phyloP scores from a whole-genome alignment of 2,888 invertebrate species.

The Mimachlamys varia region DNA sequence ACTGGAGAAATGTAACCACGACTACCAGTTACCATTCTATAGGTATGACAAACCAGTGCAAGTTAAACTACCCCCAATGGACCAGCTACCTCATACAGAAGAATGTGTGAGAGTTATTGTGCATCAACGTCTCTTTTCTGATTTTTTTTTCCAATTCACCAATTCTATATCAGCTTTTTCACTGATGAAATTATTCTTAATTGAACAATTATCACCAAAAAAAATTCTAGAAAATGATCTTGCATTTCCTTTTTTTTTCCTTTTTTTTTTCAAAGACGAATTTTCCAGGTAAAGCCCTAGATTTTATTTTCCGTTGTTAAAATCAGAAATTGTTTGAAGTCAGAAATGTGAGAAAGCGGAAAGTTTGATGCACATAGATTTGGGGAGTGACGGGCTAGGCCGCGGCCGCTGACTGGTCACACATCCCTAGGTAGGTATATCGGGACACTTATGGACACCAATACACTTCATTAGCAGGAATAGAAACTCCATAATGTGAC shows the following conservation, averaged over 20 bases:
- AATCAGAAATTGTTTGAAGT: no score
- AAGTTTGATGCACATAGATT: background rate
- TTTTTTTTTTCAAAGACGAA: background rate
- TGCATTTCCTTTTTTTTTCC: background rate
- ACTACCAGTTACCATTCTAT: background rate
- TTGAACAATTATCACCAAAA: no score
- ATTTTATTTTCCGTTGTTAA: no score
- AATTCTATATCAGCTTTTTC: background rate
- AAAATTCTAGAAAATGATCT: no score
- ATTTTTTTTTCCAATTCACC: background rate
- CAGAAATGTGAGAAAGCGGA: background rate
- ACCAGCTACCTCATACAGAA: background rate
- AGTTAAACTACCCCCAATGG: background rate
- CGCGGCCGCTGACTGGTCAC: background rate
- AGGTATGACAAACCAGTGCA: conserved; percentile 20
- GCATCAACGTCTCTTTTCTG: background rate
- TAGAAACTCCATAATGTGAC: background rate
- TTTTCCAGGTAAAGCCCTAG: background rate
- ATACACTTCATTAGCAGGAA: background rate
- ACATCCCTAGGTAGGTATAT: background rate
- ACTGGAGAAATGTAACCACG: background rate
- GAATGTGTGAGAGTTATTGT: background rate
- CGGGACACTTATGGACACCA: background rate
- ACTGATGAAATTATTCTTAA: no score
- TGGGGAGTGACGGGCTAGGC: background rate